Evolutionary conservation across 1,140 invertebrate species (phyloP).

Genomic region (Aculops lycopersici): DNA sequence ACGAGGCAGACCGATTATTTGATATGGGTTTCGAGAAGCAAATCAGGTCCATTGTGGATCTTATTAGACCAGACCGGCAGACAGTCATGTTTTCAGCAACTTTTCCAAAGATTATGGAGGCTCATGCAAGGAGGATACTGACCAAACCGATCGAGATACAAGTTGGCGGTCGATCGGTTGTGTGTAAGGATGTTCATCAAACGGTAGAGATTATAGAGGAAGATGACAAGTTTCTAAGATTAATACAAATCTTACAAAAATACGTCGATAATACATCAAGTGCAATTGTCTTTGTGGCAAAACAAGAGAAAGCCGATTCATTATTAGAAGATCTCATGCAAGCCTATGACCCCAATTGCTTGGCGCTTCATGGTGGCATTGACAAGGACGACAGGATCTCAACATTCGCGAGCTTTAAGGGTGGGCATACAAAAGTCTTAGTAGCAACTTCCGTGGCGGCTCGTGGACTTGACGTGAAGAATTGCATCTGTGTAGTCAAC

Average conservation of each 20-base stretch:
- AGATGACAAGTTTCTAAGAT: conserved; percentile 86
- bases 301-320: conserved; percentile 86
- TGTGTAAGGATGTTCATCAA: conserved; percentile 92
- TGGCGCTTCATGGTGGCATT: conserved; percentile 91
- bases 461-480: conserved; percentile 83
- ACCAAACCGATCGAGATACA: conserved; percentile 88
- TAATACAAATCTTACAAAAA: conserved; percentile 61
- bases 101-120: conserved; percentile 96
- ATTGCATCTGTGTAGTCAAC: conserved; percentile 86
- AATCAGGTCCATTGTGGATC: conserved; percentile 87
- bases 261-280: conserved; percentile 36
- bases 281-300: conserved; percentile 89
- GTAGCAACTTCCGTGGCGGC: conserved; percentile 83
- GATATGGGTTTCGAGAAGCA: conserved; percentile 99
- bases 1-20: conserved; percentile 98
- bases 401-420: conserved; percentile 90
- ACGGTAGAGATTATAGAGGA: conserved; percentile 63
- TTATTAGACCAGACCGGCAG: conserved; percentile 78
- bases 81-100: conserved; percentile 97
- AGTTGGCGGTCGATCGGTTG: conserved; percentile 81
- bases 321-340: conserved; percentile 82
- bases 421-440: conserved; percentile 35
- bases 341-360: conserved; percentile 55
- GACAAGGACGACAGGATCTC: conserved; percentile 96
- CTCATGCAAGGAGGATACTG: conserved; percentile 62